A percentile compares a stretch with the other conserved stretches of the same genome.
Evolutionary conservation across 2,888 invertebrate genomes (phyloP).

Genomic region (Cordilura impudica): DNA sequence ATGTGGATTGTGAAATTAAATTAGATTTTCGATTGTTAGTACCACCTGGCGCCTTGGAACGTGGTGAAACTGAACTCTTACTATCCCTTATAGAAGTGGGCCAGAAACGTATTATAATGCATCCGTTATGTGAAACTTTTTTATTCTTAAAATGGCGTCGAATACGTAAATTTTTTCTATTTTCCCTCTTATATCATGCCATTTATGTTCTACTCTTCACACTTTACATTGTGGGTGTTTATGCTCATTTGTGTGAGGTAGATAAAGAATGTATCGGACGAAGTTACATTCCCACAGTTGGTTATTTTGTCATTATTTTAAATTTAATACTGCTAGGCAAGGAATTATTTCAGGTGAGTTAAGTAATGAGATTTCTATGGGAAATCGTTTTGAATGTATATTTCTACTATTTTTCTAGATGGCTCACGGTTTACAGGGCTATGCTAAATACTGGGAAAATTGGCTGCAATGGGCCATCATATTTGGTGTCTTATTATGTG

Average conservation of each 20-base stretch:
- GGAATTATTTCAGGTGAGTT: constrained; percentile 80
- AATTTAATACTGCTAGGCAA: constrained; percentile 84
- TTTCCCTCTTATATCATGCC: constrained; percentile 87
- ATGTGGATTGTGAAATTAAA: constrained; percentile 90
- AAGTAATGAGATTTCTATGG: no score
- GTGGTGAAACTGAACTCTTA: constrained; percentile 85
- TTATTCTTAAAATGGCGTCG: constrained; percentile 89
- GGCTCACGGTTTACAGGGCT: constrained; percentile 84
- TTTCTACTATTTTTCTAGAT: constrained; percentile 78
- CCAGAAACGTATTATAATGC: constrained; percentile 87
- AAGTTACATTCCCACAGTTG: constrained; percentile 75
- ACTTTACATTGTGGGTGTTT: constrained; percentile 83
- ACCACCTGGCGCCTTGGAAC: constrained; percentile 79
- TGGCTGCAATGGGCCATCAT: constrained; percentile 90
- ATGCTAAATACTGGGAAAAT: constrained; percentile 90
- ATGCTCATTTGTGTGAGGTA: constrained; percentile 72
- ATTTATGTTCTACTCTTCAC: constrained; percentile 87
- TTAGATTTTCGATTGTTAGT: constrained; percentile 83
- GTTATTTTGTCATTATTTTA: constrained; percentile 82
- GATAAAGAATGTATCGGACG: constrained; percentile 70
- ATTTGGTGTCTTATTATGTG: constrained; percentile 84
- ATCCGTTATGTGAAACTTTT: constrained; percentile 91
- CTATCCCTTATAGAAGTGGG: constrained; percentile 88
- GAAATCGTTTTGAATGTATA: neutral
- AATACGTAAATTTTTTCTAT: constrained; percentile 88